Base-by-base conservation (phyloP, 2,888 invertebrate genomes). In the Ctenicera cuprea region DNA sequence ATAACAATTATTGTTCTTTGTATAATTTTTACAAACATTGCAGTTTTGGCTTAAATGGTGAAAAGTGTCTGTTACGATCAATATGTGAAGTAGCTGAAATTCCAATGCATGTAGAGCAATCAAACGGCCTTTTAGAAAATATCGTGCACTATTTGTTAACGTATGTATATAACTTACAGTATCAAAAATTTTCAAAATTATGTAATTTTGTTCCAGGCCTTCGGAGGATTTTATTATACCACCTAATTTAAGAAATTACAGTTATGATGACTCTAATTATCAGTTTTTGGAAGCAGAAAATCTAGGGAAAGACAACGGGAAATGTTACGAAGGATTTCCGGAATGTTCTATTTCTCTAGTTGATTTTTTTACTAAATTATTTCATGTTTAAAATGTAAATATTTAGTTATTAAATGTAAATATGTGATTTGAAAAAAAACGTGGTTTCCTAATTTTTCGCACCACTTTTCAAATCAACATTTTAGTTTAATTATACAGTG, bases 41-140 rank as follows among this genome's bases (percentile, higher is more conserved):
- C 16, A 57, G 57, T 18, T n/a, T 85, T 67, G 84, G 83, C 12
- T 74, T 85, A 37, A 76, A 84, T 37, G 86, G 85, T 0, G 80
- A 84, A 66, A 74, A 83, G 30, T 86, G 86, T 64, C 71, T 85
- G 3, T 76, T 83, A 18, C 77, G 83, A 41, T 75, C 83, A 0
- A 82, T 85, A 57, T 86, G 86, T 63, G 86, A 86, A 76, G 80
- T 85, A 38, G 79, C 84, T 0, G 84, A 85, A 70, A 79, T 80
- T 45, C 86, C 86, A 0, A 80, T 85, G 80, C 82, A 85, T 66
- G 77, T 83, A 16, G 80, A 80, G 30, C 80, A 83, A 18, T 78
- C 84, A 45, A 87, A 88, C 79, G 84, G 83, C 54, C 80, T 88
- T 18, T 76, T 89, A 41, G 87, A 88, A 74, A 82, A 83, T 50